Conservation (phyloP, 2,888 invertebrate genomes). For the Noctua janthina region DNA sequence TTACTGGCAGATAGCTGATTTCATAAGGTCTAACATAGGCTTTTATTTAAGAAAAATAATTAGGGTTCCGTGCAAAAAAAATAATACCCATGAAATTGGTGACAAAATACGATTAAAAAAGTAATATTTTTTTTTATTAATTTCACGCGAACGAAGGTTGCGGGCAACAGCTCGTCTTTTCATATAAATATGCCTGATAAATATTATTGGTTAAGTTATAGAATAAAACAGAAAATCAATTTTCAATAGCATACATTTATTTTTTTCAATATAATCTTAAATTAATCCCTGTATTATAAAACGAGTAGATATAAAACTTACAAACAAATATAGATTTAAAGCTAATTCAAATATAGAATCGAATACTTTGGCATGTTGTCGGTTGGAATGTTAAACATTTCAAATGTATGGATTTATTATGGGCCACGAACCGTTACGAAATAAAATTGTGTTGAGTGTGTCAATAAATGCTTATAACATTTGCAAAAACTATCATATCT, state of each 20-base stretch:
- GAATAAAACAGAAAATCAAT: neutral
- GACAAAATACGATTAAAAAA: too few species aligned
- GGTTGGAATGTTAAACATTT: neutral
- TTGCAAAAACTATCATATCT: neutral
- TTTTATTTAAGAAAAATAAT: too few species aligned
- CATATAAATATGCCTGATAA: neutral
- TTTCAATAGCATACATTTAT: conserved; percentile 1
- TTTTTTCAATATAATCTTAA: conserved; percentile 2
- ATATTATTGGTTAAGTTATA: neutral
- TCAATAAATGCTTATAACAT: neutral
- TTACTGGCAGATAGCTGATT: too few species aligned
- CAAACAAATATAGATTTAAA: neutral
- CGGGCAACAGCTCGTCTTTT: neutral
- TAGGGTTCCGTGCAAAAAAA: too few species aligned
- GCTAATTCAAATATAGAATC: neutral
- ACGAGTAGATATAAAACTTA: conserved; percentile 9
- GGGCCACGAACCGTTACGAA: neutral
- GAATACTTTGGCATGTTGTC: conserved; percentile 5
- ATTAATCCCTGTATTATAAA: conserved; percentile 12
- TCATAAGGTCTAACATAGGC: too few species aligned
- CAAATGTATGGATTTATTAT: neutral
- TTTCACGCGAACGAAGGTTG: too few species aligned
- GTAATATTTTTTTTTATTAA: too few species aligned
- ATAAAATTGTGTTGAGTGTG: neutral
- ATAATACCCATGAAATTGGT: too few species aligned